These are phyloP conservation scores for Iselma pallidipennis DNA, from an alignment of 2,888 invertebrate species.

Conservation along the genomic window DNA sequence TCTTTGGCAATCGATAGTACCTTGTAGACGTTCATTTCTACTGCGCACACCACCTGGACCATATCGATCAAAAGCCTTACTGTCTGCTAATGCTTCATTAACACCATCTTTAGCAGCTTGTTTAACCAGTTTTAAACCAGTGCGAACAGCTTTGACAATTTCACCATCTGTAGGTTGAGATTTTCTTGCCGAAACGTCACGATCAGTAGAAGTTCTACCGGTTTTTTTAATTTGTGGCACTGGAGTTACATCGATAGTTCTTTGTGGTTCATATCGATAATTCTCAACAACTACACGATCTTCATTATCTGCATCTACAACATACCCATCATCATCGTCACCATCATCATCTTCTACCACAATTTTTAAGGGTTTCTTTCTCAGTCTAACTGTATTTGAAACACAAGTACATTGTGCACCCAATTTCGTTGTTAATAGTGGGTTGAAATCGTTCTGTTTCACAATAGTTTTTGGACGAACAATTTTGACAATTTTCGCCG, in stretches of 20 bases:
- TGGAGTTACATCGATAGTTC: slow-evolving; percentile 32
- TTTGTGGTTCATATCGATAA: slow-evolving; percentile 43
- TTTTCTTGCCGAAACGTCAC: slow-evolving; percentile 4
- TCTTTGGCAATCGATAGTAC: slow-evolving; percentile 65
- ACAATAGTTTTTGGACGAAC: slow-evolving; percentile 63
- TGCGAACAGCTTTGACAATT: slow-evolving; percentile 41
- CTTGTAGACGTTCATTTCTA: slow-evolving; percentile 63
- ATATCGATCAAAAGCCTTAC: slow-evolving; percentile 60
- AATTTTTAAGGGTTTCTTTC: slow-evolving; percentile 50
- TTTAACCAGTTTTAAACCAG: slow-evolving; percentile 46
- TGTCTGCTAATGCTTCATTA: slow-evolving; percentile 31
- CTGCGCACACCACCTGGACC: slow-evolving; percentile 66
- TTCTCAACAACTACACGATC: slow-evolving; percentile 43
- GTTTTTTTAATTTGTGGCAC: too few species aligned
- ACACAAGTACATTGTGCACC: slow-evolving; percentile 75
- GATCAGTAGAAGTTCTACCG: too few species aligned
- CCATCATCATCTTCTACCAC: slow-evolving; percentile 36
- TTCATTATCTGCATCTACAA: slow-evolving; percentile 31
- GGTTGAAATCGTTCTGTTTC: slow-evolving; percentile 73
- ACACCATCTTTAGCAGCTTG: slow-evolving; percentile 46
- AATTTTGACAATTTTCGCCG: slow-evolving; percentile 28
- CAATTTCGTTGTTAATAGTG: slow-evolving; percentile 69
- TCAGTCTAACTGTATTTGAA: slow-evolving; percentile 61
- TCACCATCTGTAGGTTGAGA: slow-evolving; percentile 31
- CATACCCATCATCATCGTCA: slow-evolving; percentile 44